phyloP scores from a whole-genome alignment of 1,140 invertebrate genomes.

The Brachionus plicatilis region DNA sequence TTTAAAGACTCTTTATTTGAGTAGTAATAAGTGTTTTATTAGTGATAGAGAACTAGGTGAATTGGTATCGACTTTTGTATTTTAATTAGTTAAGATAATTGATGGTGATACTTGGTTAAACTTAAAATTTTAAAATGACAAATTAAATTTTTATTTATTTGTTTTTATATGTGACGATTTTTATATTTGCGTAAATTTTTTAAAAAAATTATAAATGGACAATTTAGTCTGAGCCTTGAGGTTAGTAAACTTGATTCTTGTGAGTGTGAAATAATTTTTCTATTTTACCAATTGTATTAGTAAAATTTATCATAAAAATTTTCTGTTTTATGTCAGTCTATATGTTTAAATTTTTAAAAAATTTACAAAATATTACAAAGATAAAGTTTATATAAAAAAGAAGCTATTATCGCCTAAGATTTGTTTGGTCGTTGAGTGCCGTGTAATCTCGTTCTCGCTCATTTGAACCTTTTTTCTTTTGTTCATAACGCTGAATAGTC shows the following conservation, averaged over 20 bases:
- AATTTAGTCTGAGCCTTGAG: neutral
- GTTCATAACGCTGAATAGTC: slow-evolving; percentile 64
- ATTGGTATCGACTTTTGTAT: neutral
- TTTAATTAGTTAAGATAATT: neutral
- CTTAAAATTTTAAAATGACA: neutral
- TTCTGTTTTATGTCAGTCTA: neutral
- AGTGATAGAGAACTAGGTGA: neutral
- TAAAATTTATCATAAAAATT: neutral
- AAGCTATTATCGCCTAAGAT: neutral
- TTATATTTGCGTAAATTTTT: neutral
- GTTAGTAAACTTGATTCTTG: neutral
- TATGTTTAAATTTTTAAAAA: neutral
- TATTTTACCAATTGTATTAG: neutral
- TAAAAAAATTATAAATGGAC: neutral
- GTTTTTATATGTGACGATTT: neutral
- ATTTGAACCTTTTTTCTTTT: neutral
- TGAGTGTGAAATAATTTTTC: neutral
- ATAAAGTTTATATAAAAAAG: neutral
- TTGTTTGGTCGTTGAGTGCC: slow-evolving; percentile 17
- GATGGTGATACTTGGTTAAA: neutral
- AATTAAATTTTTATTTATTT: neutral
- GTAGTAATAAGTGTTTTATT: neutral
- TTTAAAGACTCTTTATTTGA: neutral
- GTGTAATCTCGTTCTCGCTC: slow-evolving; percentile 10
- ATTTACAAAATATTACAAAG: neutral